Evolutionary conservation across 1,140 invertebrate genomes (phyloP).

Genomic region (Pachypsylla venusta): DNA sequence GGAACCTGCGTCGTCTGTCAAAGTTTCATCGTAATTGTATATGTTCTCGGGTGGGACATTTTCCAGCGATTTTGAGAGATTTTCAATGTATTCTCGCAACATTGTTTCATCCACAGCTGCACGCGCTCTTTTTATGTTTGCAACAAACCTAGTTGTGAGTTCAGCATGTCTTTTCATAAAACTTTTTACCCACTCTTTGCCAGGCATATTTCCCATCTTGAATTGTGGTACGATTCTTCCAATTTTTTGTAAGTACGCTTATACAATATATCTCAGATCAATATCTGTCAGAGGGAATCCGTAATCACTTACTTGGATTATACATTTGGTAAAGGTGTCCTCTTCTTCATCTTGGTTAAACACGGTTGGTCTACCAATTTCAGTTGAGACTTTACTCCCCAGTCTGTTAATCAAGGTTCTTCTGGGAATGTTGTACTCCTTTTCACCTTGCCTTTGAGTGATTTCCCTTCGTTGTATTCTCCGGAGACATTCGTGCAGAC

Average conservation of each 20-base stretch:
- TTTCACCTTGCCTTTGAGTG: conserved; percentile 10
- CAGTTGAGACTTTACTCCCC: not conserved
- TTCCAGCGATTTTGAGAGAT: conserved; percentile 24
- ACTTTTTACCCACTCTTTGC: conserved; percentile 21
- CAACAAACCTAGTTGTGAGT: conserved; percentile 21
- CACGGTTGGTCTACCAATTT: conserved; percentile 12
- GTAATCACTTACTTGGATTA: not conserved
- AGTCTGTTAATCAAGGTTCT: conserved; percentile 11
- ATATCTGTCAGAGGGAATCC: not conserved
- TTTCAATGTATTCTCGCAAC: conserved; percentile 22
- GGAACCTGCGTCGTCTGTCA: conserved; percentile 28
- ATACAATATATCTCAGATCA: not conserved
- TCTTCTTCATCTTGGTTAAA: conserved; percentile 11
- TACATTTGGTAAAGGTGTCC: not conserved
- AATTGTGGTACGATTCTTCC: conserved; percentile 15
- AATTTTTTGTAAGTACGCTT: not conserved
- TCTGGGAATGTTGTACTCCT: conserved; percentile 11
- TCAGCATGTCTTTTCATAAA: conserved; percentile 24
- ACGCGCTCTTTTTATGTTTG: conserved; percentile 25
- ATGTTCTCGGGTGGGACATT: conserved; percentile 26
- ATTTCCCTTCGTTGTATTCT: conserved; percentile 11
- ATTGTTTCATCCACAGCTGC: not conserved
- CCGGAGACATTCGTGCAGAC: conserved; percentile 1
- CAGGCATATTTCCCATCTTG: conserved; percentile 24
- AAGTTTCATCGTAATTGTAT: conserved; percentile 31